A percentile compares a stretch with the other conserved stretches of the same genome.
Conservation (phyloP, 2,888 invertebrate genomes). For the Nomada fabriciana region DNA sequence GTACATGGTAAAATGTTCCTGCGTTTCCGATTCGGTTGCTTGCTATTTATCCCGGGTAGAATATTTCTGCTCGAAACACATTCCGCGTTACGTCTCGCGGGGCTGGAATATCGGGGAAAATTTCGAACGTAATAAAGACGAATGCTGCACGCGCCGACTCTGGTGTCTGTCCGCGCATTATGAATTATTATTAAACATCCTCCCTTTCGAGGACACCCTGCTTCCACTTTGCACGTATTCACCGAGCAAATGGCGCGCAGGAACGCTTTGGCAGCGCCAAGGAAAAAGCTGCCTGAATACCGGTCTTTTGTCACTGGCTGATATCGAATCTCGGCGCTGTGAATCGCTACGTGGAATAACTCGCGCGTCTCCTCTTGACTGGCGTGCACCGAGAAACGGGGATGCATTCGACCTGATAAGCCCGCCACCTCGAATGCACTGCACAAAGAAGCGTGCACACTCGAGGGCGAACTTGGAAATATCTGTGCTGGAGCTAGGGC, state of each 20-base stretch:
- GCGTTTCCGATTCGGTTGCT: neutral
- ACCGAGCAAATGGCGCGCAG: neutral
- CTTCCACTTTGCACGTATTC: too few species aligned
- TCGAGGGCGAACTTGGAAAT: conserved; percentile 3
- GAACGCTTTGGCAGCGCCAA: neutral
- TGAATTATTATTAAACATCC: conserved; percentile 35
- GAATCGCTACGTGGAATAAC: conserved; percentile 35
- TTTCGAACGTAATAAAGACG: conserved; percentile 45
- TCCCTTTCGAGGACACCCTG: neutral
- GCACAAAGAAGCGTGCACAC: conserved; percentile 33
- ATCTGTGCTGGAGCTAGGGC: neutral
- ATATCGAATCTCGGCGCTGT: conserved; percentile 42
- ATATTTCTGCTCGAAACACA: conserved; percentile 21
- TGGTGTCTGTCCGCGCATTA: conserved; percentile 1
- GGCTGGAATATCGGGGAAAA: conserved; percentile 23
- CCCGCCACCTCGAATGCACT: conserved; percentile 13
- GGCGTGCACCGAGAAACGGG: neutral
- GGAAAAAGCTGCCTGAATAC: conserved; percentile 9
- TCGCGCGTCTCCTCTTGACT: neutral
- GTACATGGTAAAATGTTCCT: neutral
- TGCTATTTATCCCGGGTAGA: conserved; percentile 25
- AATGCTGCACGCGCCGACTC: conserved; percentile 5
- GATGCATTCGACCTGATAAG: conserved; percentile 11
- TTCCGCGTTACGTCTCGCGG: conserved; percentile 11
- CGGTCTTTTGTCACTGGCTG: conserved; percentile 35